Base-by-base conservation (phyloP, 2,113 vertebrate genomes). In the Ophthalmolycus amberensis region DNA sequence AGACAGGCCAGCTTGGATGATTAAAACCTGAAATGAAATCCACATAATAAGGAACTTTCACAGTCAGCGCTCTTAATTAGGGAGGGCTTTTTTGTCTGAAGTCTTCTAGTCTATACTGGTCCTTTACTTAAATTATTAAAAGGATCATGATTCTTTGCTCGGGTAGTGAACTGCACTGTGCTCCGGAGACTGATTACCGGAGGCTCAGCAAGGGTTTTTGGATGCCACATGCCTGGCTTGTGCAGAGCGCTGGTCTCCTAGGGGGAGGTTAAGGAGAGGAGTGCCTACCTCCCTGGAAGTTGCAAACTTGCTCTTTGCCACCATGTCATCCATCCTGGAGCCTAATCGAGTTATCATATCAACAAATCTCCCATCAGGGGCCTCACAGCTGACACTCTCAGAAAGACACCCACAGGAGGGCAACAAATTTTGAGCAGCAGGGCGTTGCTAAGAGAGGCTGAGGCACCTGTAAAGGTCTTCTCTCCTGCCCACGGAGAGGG, bases 361-460 rank as follows among this genome's bases (percentile, higher is more conserved):
- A 96, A 95, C 94, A 95, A 95, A 68, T 92, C 89, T 94, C 94
- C 94, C 81, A 83, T 90, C 90, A 56, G 80, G 80, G 92, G 93
- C 94, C 93, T 93, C 86, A 44, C 64, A 79, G 83, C 84, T 94
- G 94, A 95, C 93, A 93, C 90, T 91, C 84, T 68, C 91, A 96
- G 84, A 97, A 97, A 95, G 91, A 95, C 93, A 93, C 93, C 87
- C 93, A 86, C 85, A 94, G 95, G 90, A 91, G 94, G 95, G 92
- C 90, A 94, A 97, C 96, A 96, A 98, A 98, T 98, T 97, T 97
- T 92, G 93, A 96, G 94, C 97, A 96, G 96, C 97, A 75, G 97
- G 97, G 94, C 5, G 85, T 94, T 94, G 95, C 38, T 68, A 95
- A 95, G 96, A 90, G 88, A 42, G 93, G 89, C 91, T 93, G 94